Evolutionary conservation across 2,888 invertebrate species (phyloP).

Genomic region (Leptinotarsa rubiginosa): DNA sequence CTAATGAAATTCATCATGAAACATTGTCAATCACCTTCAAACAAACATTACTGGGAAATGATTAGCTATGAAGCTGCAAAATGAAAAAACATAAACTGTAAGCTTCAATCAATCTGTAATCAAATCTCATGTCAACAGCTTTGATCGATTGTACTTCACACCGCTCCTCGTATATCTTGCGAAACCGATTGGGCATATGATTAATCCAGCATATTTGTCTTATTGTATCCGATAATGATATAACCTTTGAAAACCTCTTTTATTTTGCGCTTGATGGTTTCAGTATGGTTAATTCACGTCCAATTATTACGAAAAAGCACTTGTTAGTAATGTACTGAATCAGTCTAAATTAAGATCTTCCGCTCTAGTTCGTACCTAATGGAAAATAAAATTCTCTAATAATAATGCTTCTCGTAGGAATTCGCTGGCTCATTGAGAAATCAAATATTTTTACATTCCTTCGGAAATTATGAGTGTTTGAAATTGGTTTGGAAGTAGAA

Average conservation of each 20-base stretch:
- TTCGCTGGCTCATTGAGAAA: slow-evolving; percentile 8
- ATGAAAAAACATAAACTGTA: too few relatives aligned
- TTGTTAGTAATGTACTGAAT: slow-evolving; percentile 9
- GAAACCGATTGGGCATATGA: too few relatives aligned
- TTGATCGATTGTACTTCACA: too few relatives aligned
- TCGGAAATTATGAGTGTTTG: not conserved
- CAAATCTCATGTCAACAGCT: too few relatives aligned
- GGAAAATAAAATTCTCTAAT: slow-evolving; percentile 6
- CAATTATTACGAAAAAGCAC: slow-evolving; percentile 10
- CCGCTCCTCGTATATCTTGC: too few relatives aligned
- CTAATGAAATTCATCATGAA: too few relatives aligned
- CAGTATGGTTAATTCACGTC: slow-evolving; percentile 2
- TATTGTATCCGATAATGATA: not conserved
- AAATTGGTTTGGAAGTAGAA: not conserved
- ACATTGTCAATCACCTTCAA: too few relatives aligned
- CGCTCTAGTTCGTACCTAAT: slow-evolving; percentile 11
- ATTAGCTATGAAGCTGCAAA: too few relatives aligned
- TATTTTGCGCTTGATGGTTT: slow-evolving; percentile 6
- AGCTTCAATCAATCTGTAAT: too few relatives aligned
- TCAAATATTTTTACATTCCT: not conserved
- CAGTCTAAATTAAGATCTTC: slow-evolving; percentile 11
- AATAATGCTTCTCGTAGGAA: not conserved
- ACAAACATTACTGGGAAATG: too few relatives aligned
- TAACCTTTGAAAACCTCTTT: not conserved
- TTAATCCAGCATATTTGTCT: not conserved